Evolutionary conservation across 2,797 vertebrate species (phyloP), one percentile per base, ranked within the genome.

Genomic region (Bucorvus abyssinicus): DNA sequence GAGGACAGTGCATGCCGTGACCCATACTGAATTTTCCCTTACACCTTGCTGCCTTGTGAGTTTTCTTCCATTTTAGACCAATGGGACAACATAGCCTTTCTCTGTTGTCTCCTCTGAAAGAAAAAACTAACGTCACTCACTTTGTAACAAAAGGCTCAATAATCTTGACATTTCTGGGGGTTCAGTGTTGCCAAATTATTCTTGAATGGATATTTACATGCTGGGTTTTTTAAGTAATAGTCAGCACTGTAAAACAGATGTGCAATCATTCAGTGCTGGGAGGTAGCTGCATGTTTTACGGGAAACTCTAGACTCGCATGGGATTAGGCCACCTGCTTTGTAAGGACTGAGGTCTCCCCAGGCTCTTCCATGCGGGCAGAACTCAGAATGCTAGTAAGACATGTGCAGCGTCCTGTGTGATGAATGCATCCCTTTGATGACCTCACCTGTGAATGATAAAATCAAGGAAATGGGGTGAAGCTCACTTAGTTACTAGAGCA

Each of bases 321-420:
- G 87, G 85, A 85, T 93, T 90, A 88, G 75, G n/a, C 75, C 81
- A 94, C 83, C 90, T 95, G 83, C 89, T 92, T 73, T 88, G 61
- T 53, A 53, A 76, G 73, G 52, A 80, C 34, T 47, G 77, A 73
- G 83, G 45, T 90, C 80, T 95, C 90, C 87, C 78, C 65, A 34
- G 85, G 83, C 70, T 74, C 59, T 34, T 75, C 84, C 52, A 68
- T 55, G 61, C 38, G 52, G 57, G 29, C 47, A 44, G 30, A 93
- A 81, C 29, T 30, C 56, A 50, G 84, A 56, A 81, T 38, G 52
- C 67, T 89, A 79, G 5, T 50, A 42, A 90, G 84, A 30, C 8
- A 20, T 18, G 30, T 68, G 42, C 57, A 5, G 7, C n/a, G 79
- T 85, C 56, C 63, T 40, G n/a, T 61, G 50, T 81, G 73, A 61